Evolutionary conservation across 2,113 vertebrate species (phyloP).

Genomic region (Ondatra zibethicus): DNA sequence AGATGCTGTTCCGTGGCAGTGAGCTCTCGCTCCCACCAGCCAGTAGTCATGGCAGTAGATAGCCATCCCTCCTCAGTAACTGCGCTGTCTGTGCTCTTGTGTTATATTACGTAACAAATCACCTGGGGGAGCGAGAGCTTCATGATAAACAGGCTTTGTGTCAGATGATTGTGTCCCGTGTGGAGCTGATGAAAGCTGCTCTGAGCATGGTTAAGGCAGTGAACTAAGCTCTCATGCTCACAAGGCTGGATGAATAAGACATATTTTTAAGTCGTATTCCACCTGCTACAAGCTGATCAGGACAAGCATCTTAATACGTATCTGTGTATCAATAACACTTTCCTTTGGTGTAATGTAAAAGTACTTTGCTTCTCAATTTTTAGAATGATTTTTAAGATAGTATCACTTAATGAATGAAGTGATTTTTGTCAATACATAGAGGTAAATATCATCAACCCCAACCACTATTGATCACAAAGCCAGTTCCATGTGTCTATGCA

Average conservation of each 20-base stretch:
- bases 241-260: background rate
- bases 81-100: no score
- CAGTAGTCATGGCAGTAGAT: accelerated
- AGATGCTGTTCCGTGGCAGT: background rate
- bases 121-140: no score
- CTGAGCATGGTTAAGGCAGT: background rate
- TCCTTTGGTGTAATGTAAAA: background rate
- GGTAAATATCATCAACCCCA: slow-evolving; percentile 22
- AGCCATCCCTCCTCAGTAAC: background rate
- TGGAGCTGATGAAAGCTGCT: background rate
- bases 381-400: background rate
- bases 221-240: no score
- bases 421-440: background rate
- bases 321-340: background rate
- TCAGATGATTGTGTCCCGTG: background rate
- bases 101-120: background rate
- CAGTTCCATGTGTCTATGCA: background rate
- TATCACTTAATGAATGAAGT: slow-evolving; percentile 20
- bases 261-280: background rate
- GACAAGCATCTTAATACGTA: background rate
- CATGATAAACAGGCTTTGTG: no score
- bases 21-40: background rate
- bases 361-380: background rate
- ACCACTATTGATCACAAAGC: background rate
- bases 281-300: background rate